Base-by-base conservation (phyloP, 1,140 invertebrate genomes). In the Ostrea edulis region DNA sequence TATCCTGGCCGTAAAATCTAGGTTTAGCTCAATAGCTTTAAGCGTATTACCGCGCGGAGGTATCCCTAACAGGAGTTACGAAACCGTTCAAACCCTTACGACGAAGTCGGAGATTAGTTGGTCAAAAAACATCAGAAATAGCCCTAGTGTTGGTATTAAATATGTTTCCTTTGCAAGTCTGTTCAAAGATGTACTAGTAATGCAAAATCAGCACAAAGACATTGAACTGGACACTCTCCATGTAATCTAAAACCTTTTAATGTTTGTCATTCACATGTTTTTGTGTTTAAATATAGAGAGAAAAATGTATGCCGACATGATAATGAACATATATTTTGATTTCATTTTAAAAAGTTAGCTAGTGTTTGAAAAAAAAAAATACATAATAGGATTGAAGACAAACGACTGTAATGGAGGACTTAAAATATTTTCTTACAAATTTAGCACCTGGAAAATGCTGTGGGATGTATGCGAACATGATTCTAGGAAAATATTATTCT, bases 371-470 rank as follows among this genome's bases (percentile, higher is more conserved):
- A 62, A 14, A 62, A 62, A 14, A 29, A 29, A 29, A 14, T 29
- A 29, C 25, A 35, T 77, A 77, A 77, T 71, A 71, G 65, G 68
- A 77, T 77, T 77, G 25, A 12, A 29, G 29, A 25, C 25, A 9
- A 11, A 8, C 11, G 68, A 35, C 68, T 14, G 68, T 71, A 25
- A 12, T 35, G 68, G 29, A 77, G 29, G 35, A 29, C 14, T 35
- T 25, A 12, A 14, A 62, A n/a, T n/a, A 77, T 25, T 77, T 77
- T 35, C 68, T 35, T 44, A 35, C 25, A 29, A 77, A 77, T 35
- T 77, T 25, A 29, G 68, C 68, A 77, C 68, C 68, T 77, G 68
- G 68, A 77, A 29, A 29, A 77, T 77, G 68, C 68, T 77, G 8
- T 77, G 25, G 68, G 68, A 22, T 77, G 25, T 9, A 11, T 22